Conservation (phyloP, 2,888 invertebrate species). For the Brenthis daphne region DNA sequence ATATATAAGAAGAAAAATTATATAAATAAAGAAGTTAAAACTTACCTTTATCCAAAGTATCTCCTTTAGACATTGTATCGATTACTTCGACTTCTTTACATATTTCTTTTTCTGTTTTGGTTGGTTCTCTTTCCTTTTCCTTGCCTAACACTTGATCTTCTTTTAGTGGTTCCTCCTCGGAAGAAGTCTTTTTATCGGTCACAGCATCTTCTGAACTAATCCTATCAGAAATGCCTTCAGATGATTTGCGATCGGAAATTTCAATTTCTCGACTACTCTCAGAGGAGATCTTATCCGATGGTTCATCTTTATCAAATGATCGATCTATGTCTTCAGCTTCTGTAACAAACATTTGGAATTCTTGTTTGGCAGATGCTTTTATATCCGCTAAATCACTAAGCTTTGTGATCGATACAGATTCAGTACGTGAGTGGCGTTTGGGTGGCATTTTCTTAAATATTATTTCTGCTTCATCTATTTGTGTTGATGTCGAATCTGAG, state of each 20-base stretch:
- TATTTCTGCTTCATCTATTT: slow-evolving; percentile 58
- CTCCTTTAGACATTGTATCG: slow-evolving; percentile 56
- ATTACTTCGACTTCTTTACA: slow-evolving; percentile 47
- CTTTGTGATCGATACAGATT: slow-evolving; percentile 73
- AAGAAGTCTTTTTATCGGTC: slow-evolving; percentile 77
- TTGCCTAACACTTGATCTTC: slow-evolving; percentile 48
- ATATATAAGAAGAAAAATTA: too few relatives aligned
- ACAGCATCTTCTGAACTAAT: slow-evolving; percentile 80
- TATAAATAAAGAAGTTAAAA: slow-evolving; percentile 1
- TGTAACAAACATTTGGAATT: slow-evolving; percentile 75
- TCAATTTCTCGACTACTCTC: slow-evolving; percentile 78
- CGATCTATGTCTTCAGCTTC: slow-evolving; percentile 74
- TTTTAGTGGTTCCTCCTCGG: slow-evolving; percentile 67
- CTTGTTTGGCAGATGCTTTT: slow-evolving; percentile 63
- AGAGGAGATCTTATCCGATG: slow-evolving; percentile 78
- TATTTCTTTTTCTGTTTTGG: slow-evolving; percentile 45
- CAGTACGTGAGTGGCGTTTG: slow-evolving; percentile 75
- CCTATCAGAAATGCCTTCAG: slow-evolving; percentile 76
- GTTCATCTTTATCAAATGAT: slow-evolving; percentile 74
- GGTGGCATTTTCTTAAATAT: slow-evolving; percentile 74
- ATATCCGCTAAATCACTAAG: slow-evolving; percentile 66
- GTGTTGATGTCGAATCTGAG: slow-evolving; percentile 53
- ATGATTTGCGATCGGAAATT: slow-evolving; percentile 77
- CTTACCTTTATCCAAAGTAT: slow-evolving; percentile 57
- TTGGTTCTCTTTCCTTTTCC: slow-evolving; percentile 50